Base-by-base conservation (phyloP, 2,113 vertebrate genomes). In the Thalassoma bifasciatum region DNA sequence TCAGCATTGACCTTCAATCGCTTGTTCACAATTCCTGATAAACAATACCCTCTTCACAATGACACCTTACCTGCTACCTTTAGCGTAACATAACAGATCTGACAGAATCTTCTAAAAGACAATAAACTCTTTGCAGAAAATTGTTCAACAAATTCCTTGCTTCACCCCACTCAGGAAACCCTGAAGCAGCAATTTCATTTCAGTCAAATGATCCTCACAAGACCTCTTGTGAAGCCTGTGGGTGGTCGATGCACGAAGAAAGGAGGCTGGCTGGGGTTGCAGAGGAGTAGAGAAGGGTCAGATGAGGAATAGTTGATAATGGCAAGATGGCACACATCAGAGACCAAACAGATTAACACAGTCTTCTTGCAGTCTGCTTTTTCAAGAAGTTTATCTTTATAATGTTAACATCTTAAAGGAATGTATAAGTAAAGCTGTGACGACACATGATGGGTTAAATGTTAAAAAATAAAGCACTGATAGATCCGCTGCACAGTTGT, bases 161-260 rank as follows among this genome's bases (percentile, higher is more conserved):
- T 60, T 12, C 56, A 30, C 51, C 63, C 4, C 46, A 64, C 65
- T 70, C 42, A 62, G 54, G 82, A 82, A 70, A 59, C 85, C 88
- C 84, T 67, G 64, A 81, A 84, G 88, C 79, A 72, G 56, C 76
- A 74, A 88, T 75, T 86, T 80, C 66, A 81, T 73, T 83, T 61
- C 66, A 85, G 92, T 91, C 88, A 92, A 87, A 88, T 92, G 90
- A 91, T 87, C 59, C 81, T 87, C 90, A 92, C 83, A 81, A 74
- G 84, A 65, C 86, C 76, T 87, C 66, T 76, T 47, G 40, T 66
- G 72, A 79, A 82, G 72, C 88, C 83, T 1, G 53, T 81, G 75
- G 85, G 84, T 62, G 69, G 79, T 36, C 54, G 58, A 76, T 66
- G 75, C 0, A 10, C 62, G 53, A 65, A 60, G 53, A 50, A 64